Evolutionary conservation across 30 jellyfish, hydroid and myxozoan genomes (phyloP).

Genomic region (Chironex yamaguchii): DNA sequence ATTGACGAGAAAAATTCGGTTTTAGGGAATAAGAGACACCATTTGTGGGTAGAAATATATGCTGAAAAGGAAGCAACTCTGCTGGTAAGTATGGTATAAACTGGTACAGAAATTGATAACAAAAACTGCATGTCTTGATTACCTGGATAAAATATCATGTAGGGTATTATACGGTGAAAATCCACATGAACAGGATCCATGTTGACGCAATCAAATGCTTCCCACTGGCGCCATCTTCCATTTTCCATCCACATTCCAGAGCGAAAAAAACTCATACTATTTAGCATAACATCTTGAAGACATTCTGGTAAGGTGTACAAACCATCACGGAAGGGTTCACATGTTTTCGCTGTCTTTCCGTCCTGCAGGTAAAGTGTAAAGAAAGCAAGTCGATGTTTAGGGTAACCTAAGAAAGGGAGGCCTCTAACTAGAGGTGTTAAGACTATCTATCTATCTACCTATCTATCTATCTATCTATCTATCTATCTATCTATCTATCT

Average conservation of each 20-base stretch:
- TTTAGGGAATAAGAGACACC: no score
- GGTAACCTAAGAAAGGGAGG: no score
- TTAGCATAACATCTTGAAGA: constrained; percentile 88
- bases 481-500: no score
- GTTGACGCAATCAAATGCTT: constrained; percentile 96
- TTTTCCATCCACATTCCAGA: constrained; percentile 99
- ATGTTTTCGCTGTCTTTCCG: constrained; percentile 52
- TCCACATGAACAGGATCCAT: constrained; percentile 99
- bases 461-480: no score
- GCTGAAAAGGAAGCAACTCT: no score
- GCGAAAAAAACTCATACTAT: constrained; percentile 91
- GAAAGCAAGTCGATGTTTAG: no score
- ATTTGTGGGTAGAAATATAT: no score
- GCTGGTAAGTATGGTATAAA: no score
- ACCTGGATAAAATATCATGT: constrained; percentile 96
- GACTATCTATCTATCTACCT: no score
- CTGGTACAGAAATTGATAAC: neutral
- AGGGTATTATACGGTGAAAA: constrained; percentile 94
- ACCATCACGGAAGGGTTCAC: constrained; percentile 78
- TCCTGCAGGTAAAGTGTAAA: neutral
- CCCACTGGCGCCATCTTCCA: constrained; percentile 99
- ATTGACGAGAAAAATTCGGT: no score
- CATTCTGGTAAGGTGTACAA: constrained; percentile 89
- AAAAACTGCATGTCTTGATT: neutral
- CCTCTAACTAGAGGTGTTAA: no score